Percentiles rank a stretch among this genome's conserved stretches.
Evolutionary conservation across 2,113 vertebrate genomes (phyloP).

Genomic region (Crotalus tigris): DNA sequence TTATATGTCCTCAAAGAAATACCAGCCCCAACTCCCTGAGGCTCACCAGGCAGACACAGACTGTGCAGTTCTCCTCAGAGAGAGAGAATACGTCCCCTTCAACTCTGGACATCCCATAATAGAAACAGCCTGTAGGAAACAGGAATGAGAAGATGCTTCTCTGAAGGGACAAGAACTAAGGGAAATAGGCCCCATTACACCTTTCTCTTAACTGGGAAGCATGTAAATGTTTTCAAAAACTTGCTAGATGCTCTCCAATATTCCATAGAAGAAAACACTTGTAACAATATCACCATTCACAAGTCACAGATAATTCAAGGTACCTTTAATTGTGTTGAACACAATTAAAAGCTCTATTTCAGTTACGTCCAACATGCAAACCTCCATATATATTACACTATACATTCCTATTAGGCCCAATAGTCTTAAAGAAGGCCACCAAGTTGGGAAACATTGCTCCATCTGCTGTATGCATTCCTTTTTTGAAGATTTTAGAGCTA

Average conservation of each 20-base stretch:
- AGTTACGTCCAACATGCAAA: background rate
- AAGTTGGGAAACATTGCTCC: background rate
- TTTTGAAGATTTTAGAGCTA: background rate
- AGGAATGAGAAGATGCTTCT: conserved; percentile 10
- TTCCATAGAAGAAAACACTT: background rate
- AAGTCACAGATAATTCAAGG: background rate
- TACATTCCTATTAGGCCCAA: background rate
- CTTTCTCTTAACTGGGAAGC: background rate
- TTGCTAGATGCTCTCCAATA: background rate
- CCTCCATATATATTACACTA: background rate
- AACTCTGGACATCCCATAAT: conserved; percentile 57
- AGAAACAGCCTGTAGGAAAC: conserved; percentile 68
- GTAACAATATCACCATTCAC: background rate
- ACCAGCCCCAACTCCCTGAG: background rate
- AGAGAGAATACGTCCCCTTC: conserved; percentile 75
- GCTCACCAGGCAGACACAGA: conserved; percentile 78
- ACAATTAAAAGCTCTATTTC: background rate
- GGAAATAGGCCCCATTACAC: background rate
- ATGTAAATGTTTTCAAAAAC: background rate
- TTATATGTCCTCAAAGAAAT: conserved; percentile 2
- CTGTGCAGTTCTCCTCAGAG: conserved; percentile 66
- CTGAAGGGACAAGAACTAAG: background rate
- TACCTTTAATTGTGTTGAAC: background rate
- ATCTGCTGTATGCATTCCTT: background rate
- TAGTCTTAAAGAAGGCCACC: background rate